Evolutionary conservation across 2,888 invertebrate genomes (phyloP).

Genomic region (Sarcophaga carnaria): DNA sequence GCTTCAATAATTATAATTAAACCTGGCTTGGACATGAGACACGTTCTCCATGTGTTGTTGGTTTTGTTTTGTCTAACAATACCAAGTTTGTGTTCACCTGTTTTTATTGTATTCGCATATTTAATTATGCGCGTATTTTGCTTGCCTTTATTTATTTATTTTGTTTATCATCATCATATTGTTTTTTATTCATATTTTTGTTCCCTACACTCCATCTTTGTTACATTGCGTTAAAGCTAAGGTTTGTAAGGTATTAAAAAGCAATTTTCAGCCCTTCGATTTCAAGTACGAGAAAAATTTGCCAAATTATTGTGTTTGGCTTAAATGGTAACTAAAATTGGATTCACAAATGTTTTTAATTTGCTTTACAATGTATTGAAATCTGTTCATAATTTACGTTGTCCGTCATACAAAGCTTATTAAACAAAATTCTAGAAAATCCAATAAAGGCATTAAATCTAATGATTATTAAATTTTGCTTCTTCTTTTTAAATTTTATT

Average conservation of each 20-base stretch:
- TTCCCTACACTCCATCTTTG: neutral
- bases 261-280: no score
- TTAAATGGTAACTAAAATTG: no score
- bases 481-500: no score
- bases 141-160: constrained; percentile 2
- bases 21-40: constrained; percentile 6
- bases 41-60: neutral
- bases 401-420: no score
- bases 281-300: neutral
- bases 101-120: neutral
- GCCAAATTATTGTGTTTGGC: neutral
- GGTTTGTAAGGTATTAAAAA: no score
- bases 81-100: constrained; percentile 25
- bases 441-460: no score
- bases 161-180: neutral
- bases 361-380: no score
- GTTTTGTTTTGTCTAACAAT: constrained; percentile 32
- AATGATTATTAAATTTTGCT: no score
- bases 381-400: no score
- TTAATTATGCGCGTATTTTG: constrained; percentile 29
- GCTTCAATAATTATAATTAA: constrained; percentile 21
- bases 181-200: neutral
- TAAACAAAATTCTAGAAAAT: no score
- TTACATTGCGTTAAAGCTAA: no score
- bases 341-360: no score